phyloP scores from a whole-genome alignment of 2,113 vertebrate species.

The Galeopterus variegatus region DNA sequence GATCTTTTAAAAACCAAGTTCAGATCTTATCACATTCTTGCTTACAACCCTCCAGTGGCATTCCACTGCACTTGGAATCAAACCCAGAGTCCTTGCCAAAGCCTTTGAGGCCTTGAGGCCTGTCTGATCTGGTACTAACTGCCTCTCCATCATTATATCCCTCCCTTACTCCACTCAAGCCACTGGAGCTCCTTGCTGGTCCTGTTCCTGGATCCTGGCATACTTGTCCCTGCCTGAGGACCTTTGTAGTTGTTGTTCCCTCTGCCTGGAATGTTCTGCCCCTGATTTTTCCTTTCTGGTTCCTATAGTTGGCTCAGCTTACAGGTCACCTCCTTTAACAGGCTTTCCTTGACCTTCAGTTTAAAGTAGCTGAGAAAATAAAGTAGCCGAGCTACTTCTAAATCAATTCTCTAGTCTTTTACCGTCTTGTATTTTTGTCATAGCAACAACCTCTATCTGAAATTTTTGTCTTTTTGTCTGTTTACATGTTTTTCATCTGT shows the following conservation, averaged over 20 bases:
- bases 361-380: not conserved
- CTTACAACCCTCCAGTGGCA: not conserved
- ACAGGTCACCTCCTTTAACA: not conserved
- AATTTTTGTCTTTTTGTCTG: not conserved
- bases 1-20: slow-evolving; percentile 58
- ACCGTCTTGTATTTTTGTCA: slow-evolving; percentile 47
- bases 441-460: not conserved
- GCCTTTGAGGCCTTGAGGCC: not conserved
- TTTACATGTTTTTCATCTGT: slow-evolving; percentile 22
- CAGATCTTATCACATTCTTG: slow-evolving; percentile 24
- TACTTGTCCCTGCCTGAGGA: not conserved
- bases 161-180: not conserved
- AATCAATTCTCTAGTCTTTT: not conserved
- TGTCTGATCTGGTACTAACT: not conserved
- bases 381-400: not conserved
- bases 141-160: not conserved
- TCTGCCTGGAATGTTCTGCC: not conserved
- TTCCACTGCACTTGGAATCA: not conserved
- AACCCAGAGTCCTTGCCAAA: not conserved
- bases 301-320: not conserved
- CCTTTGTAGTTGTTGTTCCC: not conserved
- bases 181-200: not conserved
- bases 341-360: slow-evolving; percentile 30
- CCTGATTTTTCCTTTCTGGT: not conserved
- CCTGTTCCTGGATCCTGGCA: slow-evolving; percentile 7